Conservation (phyloP, 2,113 vertebrate genomes). For the Colossoma macropomum region DNA sequence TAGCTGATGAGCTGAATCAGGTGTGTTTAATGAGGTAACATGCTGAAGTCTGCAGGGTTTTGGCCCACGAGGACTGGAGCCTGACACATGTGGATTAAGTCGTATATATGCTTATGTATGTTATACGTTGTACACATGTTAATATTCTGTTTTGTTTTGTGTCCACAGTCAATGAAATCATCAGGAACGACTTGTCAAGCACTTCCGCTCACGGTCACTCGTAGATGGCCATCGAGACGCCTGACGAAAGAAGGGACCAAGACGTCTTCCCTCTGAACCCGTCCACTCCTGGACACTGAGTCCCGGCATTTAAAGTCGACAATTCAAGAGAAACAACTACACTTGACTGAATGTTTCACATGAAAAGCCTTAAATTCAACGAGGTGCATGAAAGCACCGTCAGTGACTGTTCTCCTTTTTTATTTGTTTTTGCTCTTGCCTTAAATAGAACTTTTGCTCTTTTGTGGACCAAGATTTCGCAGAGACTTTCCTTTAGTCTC, state of each 20-base stretch:
- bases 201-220: constrained; percentile 81
- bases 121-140: neutral
- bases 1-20: too few species aligned
- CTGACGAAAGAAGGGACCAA: constrained; percentile 45
- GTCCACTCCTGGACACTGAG: constrained; percentile 8
- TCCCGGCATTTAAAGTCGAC: neutral
- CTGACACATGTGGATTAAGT: too few species aligned
- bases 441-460: constrained; percentile 72
- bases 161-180: constrained; percentile 95
- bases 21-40: too few species aligned
- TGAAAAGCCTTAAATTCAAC: constrained; percentile 57
- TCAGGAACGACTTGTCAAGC: constrained; percentile 95
- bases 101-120: too few species aligned
- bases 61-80: too few species aligned
- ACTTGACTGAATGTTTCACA: constrained; percentile 62
- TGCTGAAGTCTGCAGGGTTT: too few species aligned
- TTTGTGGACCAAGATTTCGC: constrained; percentile 72
- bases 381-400: constrained; percentile 63
- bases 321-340: constrained; percentile 50
- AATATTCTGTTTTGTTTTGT: constrained; percentile 54
- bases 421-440: constrained; percentile 63
- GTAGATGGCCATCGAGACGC: constrained; percentile 54
- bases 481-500: constrained; percentile 60
- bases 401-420: constrained; percentile 54
- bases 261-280: constrained; percentile 42